These are phyloP conservation scores for Alsophila aescularia DNA, from an alignment of 2,888 invertebrate species.

Conservation along the genomic window DNA sequence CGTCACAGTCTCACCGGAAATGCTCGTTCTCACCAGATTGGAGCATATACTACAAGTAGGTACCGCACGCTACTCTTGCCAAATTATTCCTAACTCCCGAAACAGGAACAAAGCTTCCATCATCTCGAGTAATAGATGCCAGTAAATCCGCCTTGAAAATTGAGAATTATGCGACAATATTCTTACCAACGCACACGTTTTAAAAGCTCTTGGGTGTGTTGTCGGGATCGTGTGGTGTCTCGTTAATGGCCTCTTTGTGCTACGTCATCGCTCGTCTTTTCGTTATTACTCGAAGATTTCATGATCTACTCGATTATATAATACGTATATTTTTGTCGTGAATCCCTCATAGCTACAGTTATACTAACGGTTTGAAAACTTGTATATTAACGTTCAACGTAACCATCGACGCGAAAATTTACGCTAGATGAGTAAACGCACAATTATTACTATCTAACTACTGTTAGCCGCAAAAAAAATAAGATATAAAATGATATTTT, in stretches of 20 bases:
- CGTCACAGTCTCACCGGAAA: constrained; percentile 48
- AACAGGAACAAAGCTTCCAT: constrained; percentile 58
- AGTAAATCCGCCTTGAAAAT: constrained; percentile 54
- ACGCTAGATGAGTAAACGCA: too few relatives aligned
- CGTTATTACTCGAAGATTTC: constrained; percentile 3
- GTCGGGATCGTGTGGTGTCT: not conserved
- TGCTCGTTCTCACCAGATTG: constrained; percentile 54
- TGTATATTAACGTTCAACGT: too few relatives aligned
- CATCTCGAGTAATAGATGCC: constrained; percentile 48
- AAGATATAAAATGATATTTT: too few relatives aligned
- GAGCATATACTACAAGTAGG: constrained; percentile 39
- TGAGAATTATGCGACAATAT: constrained; percentile 48
- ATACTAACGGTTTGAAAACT: too few relatives aligned
- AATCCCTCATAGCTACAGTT: too few relatives aligned
- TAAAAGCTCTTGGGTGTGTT: not conserved
- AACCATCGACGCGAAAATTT: too few relatives aligned
- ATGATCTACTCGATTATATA: not conserved
- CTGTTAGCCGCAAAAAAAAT: too few relatives aligned
- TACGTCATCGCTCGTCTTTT: not conserved
- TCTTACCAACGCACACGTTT: constrained; percentile 7
- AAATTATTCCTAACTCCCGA: constrained; percentile 58
- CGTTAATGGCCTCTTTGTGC: constrained; percentile 6
- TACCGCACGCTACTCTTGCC: constrained; percentile 49
- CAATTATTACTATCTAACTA: too few relatives aligned
- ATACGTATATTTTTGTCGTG: too few relatives aligned